Conservation (phyloP, 2,797 vertebrate genomes). For the Propithecus deckenii region DNA sequence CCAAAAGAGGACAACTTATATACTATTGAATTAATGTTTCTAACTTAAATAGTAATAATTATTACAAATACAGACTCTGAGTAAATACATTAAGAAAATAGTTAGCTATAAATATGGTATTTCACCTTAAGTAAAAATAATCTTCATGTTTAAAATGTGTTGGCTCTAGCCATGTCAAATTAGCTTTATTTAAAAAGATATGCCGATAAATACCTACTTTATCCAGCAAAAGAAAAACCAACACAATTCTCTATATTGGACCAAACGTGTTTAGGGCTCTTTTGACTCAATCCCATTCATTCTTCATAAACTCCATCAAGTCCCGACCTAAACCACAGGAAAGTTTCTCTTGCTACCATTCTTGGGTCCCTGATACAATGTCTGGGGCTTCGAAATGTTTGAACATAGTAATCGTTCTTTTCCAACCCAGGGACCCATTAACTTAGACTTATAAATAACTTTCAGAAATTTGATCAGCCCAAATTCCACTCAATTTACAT, state of each 20-base stretch:
- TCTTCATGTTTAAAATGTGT: not conserved
- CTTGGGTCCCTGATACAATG: not conserved
- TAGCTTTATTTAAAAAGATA: not conserved
- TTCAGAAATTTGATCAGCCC: not conserved
- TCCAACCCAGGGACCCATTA: not conserved
- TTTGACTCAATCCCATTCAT: not conserved
- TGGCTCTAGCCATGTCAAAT: not conserved
- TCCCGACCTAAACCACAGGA: not conserved
- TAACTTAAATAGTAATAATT: not conserved
- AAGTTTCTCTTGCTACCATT: not conserved
- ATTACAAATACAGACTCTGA: not conserved
- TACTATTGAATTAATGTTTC: not conserved
- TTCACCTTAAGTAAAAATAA: conserved; percentile 18
- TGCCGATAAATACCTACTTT: not conserved
- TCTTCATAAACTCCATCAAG: not conserved
- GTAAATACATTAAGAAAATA: not conserved
- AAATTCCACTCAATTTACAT: not conserved
- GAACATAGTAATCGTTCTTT: not conserved
- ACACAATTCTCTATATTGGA: not conserved
- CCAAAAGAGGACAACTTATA: not conserved
- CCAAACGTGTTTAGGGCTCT: not conserved
- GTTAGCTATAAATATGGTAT: not conserved
- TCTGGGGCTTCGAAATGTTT: not conserved
- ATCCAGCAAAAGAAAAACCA: not conserved
- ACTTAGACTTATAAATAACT: not conserved